Percentiles rank a stretch among this genome's conserved stretches.
These are phyloP conservation scores for Ormyrus pomaceus DNA, from an alignment of 2,888 invertebrate genomes.

Conservation along the genomic window DNA sequence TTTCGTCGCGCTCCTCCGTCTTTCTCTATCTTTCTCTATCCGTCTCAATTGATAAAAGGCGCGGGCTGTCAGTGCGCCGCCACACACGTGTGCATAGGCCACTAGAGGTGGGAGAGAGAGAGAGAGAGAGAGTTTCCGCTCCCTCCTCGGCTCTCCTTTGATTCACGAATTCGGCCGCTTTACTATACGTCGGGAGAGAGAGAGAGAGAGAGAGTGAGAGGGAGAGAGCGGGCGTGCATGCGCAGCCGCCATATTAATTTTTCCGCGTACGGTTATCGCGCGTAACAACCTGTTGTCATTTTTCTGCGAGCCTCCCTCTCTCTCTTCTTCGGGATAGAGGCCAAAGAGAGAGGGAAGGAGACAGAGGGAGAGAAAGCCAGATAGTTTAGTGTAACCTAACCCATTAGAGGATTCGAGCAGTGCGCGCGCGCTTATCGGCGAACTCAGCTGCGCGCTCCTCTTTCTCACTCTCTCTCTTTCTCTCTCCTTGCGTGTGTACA, in stretches of 20 bases:
- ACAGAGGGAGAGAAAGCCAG: background rate
- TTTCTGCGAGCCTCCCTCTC: background rate
- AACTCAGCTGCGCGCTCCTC: too few species aligned
- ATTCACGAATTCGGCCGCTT: too few species aligned
- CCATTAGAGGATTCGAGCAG: conserved; percentile 3
- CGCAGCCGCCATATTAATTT: conserved; percentile 22
- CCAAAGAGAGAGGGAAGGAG: too few species aligned
- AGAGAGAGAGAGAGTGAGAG: background rate
- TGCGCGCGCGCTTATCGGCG: background rate
- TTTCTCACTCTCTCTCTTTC: too few species aligned
- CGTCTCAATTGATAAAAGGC: conserved; percentile 30
- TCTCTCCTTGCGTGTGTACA: background rate
- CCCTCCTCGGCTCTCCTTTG: background rate
- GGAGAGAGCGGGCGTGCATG: background rate
- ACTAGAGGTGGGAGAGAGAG: too few species aligned
- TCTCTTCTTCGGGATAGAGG: too few species aligned
- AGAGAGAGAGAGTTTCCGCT: background rate
- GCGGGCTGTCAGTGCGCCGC: background rate
- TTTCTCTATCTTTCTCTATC: background rate
- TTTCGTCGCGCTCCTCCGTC: background rate
- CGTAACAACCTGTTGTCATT: conserved; percentile 36
- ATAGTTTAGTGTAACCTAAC: conserved; percentile 2
- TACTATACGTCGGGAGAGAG: too few species aligned
- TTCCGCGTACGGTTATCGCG: too few species aligned
- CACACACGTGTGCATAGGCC: background rate